Base-by-base conservation (phyloP, 1,140 invertebrate genomes). In the Drosophila athabasca region DNA sequence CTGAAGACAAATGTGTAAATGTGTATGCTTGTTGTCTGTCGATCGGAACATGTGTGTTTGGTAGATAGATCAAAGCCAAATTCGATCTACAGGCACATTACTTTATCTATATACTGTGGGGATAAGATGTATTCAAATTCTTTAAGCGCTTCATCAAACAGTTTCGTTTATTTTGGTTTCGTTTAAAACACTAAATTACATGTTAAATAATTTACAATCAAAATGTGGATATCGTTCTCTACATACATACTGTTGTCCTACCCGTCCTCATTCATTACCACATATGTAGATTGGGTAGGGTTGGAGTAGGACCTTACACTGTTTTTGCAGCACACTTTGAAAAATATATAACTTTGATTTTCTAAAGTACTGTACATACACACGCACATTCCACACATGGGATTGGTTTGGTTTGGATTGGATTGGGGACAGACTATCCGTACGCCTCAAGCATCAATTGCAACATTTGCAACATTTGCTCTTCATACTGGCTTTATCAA, bases 181-280 rank as follows among this genome's bases (percentile, higher is more conserved):
- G 71, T 75, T 75, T 75, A 75, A 75, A 75, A 75, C 71, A 70
- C 76, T 76, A 71, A 72, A 60, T 64, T 69, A 62, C 60, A 77
- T 50, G 48, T 66, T 85, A 80, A 85, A 85, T 84, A 80, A 80
- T 77, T 77, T 81, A 84, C 77, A 85, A 81, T 74, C 71, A 66
- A 84, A 81, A 85, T 83, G 84, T 84, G 76, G 76, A 66, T 79
- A 84, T 71, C 79, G 58, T 84, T 79, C 66, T 59, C 44, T 26
- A 26, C 24, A 53, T 50, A 17, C 35, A 24, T 66, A 48, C 74
- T 19, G 15, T 13, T 9, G 51, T 15, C 51, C 51, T 24, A 17
- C 9, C 19, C 35, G 26, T 39, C 26, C 43, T 44, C 31, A 6
- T 22, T 6, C 39, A 15, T 39, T 39, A 26, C 29, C 24, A 5